Conservation (phyloP, 2,888 invertebrate species). For the Scelioninae gen. 1 region DNA sequence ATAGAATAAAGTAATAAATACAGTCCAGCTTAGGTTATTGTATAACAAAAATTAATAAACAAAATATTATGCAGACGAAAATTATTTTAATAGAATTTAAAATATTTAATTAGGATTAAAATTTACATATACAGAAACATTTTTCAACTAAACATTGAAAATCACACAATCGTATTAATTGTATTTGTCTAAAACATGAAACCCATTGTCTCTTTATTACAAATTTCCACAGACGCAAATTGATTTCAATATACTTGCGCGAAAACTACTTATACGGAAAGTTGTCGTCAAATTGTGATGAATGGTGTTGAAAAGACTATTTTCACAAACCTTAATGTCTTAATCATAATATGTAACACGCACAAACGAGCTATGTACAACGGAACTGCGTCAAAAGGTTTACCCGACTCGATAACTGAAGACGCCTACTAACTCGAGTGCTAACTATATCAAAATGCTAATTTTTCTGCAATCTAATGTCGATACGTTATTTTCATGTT, state of each 20-base stretch:
- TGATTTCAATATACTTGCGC: too few species aligned
- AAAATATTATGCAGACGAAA: too few species aligned
- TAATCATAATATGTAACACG: conserved; percentile 20
- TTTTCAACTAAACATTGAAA: background rate
- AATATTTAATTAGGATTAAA: too few species aligned
- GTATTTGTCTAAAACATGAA: background rate
- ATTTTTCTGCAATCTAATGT: conserved; percentile 4
- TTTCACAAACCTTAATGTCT: conserved; percentile 15
- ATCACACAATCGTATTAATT: background rate
- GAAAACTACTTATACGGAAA: too few species aligned
- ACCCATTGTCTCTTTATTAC: too few species aligned
- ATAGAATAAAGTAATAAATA: too few species aligned
- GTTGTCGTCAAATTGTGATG: too few species aligned
- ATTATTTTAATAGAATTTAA: too few species aligned
- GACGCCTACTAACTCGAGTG: conserved; percentile 7
- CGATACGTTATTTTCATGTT: background rate
- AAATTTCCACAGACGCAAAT: too few species aligned
- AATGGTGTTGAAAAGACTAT: background rate
- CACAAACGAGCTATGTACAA: conserved; percentile 39
- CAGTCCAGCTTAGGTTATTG: too few species aligned
- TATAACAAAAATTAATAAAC: too few species aligned
- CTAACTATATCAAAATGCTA: conserved; percentile 21
- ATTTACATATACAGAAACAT: background rate
- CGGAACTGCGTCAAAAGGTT: conserved; percentile 16
- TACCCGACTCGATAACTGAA: conserved; percentile 39